A percentile compares a stretch with the other conserved stretches of the same genome.
phyloP scores from a whole-genome alignment of 2,888 invertebrate species.

The Octonoba sinensis region DNA sequence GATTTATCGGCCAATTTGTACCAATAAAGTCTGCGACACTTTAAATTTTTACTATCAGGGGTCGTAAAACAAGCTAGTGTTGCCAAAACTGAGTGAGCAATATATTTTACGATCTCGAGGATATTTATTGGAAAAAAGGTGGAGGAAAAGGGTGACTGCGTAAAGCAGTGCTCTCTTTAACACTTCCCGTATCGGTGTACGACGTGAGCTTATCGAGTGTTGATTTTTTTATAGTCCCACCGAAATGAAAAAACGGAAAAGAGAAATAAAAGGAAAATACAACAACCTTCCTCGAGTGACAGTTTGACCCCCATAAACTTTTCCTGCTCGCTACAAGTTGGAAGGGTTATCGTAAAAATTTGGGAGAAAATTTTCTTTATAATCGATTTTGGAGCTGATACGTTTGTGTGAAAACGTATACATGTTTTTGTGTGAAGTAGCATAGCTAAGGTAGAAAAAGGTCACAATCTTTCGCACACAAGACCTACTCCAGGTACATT shows the following conservation, averaged over 20 bases:
- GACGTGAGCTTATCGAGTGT: conserved; percentile 16
- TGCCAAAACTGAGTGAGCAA: conserved; percentile 39
- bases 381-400: conserved; percentile 26
- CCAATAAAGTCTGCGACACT: conserved; percentile 49
- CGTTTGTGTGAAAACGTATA: too few relatives aligned
- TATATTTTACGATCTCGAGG: conserved; percentile 43
- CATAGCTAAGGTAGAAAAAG: too few relatives aligned
- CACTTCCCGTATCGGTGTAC: conserved; percentile 1
- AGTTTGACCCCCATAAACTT: conserved; percentile 42
- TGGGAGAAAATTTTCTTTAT: conserved; percentile 32
- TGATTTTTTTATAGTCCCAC: conserved; percentile 17
- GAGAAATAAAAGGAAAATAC: conserved; percentile 10
- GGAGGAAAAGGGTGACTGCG: conserved; percentile 9
- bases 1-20: conserved; percentile 50
- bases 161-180: conserved; percentile 1
- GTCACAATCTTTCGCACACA: too few relatives aligned
- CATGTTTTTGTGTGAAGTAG: too few relatives aligned
- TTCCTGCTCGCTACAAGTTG: not conserved
- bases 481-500: too few relatives aligned
- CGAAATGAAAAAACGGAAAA: conserved; percentile 10
- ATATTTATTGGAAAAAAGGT: conserved; percentile 27
- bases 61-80: conserved; percentile 43
- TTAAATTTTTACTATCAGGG: conserved; percentile 38
- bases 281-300: conserved; percentile 31
- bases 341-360: conserved; percentile 36